Percentiles rank a stretch among this genome's conserved stretches.
These are phyloP conservation scores for Turdus rufiventris DNA, from an alignment of 2,113 vertebrate species.

Conservation along the genomic window DNA sequence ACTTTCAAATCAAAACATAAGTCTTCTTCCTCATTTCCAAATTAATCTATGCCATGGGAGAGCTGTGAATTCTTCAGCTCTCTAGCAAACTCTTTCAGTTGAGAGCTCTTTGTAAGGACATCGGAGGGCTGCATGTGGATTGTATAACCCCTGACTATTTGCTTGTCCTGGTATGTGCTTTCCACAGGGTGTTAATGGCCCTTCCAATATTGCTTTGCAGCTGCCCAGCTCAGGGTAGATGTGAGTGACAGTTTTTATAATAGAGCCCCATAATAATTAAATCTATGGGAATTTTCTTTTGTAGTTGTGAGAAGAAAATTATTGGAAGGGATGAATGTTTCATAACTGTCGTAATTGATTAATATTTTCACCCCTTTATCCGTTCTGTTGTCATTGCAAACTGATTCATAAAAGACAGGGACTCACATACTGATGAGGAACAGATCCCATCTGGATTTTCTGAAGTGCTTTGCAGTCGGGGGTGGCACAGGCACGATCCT, in stretches of 20 bases:
- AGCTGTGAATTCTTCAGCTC: background rate
- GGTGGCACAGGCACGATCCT: background rate
- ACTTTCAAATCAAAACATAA: conserved; percentile 25
- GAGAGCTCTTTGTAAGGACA: background rate
- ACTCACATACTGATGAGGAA: background rate
- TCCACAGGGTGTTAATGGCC: background rate
- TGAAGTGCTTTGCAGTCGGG: background rate
- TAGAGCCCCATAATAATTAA: background rate
- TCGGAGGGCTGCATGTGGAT: background rate
- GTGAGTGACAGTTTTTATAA: background rate
- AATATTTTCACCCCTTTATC: background rate
- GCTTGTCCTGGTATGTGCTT: background rate
- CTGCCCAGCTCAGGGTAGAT: background rate
- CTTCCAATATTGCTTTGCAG: background rate
- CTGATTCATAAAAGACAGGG: background rate
- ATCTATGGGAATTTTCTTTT: background rate
- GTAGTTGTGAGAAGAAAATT: background rate
- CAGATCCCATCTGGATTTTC: background rate
- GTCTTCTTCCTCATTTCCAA: background rate
- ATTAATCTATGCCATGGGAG: background rate
- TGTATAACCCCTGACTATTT: accelerated
- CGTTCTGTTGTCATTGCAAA: background rate
- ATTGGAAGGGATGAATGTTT: background rate
- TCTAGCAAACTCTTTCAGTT: background rate
- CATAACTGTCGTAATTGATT: background rate